These are phyloP conservation scores for Ptilorrhoa leucosticta DNA, from an alignment of 2,113 vertebrate species.

Conservation along the genomic window DNA sequence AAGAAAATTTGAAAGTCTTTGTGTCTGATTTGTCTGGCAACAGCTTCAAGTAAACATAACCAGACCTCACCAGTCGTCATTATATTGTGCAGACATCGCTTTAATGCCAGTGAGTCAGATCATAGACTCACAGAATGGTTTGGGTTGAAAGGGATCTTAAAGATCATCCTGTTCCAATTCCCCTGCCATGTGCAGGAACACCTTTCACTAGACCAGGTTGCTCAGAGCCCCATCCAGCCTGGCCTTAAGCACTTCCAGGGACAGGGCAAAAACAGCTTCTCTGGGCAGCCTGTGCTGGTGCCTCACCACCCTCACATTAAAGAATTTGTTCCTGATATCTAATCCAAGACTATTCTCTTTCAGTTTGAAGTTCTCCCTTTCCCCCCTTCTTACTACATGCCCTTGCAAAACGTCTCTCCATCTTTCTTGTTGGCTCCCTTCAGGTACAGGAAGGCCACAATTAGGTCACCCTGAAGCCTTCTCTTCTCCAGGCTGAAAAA, in stretches of 20 bases:
- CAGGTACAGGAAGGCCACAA: neutral
- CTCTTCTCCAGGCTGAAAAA: neutral
- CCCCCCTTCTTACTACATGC: neutral
- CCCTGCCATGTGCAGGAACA: neutral
- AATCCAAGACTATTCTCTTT: neutral
- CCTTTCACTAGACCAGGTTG: neutral
- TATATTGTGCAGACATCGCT: neutral
- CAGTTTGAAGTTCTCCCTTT: neutral
- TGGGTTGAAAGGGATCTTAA: neutral
- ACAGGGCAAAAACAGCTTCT: neutral
- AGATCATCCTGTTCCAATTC: neutral
- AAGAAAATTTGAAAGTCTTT: neutral
- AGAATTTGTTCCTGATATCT: neutral
- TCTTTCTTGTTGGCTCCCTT: neutral
- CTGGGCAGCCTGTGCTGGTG: neutral
- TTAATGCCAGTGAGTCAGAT: neutral
- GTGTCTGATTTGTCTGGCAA: neutral
- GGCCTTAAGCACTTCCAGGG: neutral
- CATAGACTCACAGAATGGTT: neutral
- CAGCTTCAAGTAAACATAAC: neutral
- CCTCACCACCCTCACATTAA: neutral
- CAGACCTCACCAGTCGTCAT: neutral
- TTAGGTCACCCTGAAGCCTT: neutral
- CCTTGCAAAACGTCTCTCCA: neutral
- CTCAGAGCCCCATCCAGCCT: neutral